These are phyloP conservation scores for Campoletis raptor DNA, from an alignment of 2,888 invertebrate genomes.

Conservation along the genomic window DNA sequence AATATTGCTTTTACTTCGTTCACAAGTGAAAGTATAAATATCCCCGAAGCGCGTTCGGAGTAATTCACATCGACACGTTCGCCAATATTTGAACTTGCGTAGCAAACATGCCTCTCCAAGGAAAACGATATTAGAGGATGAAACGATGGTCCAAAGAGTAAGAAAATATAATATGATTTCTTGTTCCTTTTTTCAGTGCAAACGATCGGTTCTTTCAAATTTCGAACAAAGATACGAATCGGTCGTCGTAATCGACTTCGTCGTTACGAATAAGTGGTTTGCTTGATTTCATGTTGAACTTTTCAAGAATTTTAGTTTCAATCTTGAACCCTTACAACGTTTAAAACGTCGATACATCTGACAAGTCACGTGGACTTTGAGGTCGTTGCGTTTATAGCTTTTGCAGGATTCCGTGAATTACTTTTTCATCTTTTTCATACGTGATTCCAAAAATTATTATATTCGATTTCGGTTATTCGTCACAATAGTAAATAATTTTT, in stretches of 20 bases:
- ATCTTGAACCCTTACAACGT: not conserved
- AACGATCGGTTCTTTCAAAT: not conserved
- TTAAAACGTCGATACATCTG: not conserved
- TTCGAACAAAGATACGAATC: not conserved
- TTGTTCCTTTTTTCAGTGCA: not conserved
- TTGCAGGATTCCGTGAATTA: not conserved
- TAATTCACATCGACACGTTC: slow-evolving; percentile 44
- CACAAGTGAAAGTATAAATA: slow-evolving; percentile 46
- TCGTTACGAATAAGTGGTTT: not conserved
- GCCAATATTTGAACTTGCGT: slow-evolving; percentile 52
- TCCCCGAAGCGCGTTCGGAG: slow-evolving; percentile 29
- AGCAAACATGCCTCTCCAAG: slow-evolving; percentile 45
- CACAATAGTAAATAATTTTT: too few species aligned
- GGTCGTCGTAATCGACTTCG: too few species aligned
- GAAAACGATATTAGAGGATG: slow-evolving; percentile 29
- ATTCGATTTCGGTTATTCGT: not conserved
- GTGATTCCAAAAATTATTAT: not conserved
- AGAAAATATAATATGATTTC: slow-evolving; percentile 16
- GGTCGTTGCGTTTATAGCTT: not conserved
- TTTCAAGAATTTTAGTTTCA: not conserved
- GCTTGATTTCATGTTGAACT: not conserved
- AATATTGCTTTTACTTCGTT: slow-evolving; percentile 24
- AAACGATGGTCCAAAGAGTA: not conserved
- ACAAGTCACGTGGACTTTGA: not conserved
- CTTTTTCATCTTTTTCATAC: not conserved